Evolutionary conservation across 2,113 vertebrate genomes (phyloP).

Genomic region (Crypturellus undulatus): DNA sequence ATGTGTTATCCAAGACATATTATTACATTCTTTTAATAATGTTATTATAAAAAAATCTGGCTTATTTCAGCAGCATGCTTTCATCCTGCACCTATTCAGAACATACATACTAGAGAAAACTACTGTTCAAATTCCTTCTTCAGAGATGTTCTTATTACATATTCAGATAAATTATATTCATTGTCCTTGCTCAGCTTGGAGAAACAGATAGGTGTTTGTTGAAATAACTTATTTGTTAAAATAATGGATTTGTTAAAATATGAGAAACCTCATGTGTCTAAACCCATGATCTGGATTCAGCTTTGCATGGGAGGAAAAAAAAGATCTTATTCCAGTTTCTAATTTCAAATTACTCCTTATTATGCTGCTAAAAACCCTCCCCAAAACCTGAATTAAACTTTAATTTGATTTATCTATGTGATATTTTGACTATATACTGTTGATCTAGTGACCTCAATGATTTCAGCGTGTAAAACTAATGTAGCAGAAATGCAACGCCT

Average conservation of each 20-base stretch:
- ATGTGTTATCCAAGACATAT: neutral
- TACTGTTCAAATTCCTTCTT: neutral
- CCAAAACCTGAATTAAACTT: neutral
- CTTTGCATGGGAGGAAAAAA: neutral
- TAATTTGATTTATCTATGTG: neutral
- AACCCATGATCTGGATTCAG: neutral
- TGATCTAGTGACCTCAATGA: neutral
- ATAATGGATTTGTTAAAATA: neutral
- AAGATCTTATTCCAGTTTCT: neutral
- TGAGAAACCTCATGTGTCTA: too few relatives aligned
- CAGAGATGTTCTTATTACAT: neutral
- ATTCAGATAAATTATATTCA: neutral
- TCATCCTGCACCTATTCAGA: neutral
- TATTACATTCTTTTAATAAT: neutral
- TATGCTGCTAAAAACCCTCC: neutral
- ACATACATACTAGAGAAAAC: neutral
- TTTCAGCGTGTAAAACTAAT: neutral
- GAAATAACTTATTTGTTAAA: neutral
- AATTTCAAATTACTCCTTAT: neutral
- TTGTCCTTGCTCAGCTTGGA: neutral
- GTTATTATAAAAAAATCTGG: neutral
- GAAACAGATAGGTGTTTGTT: neutral
- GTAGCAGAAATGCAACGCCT: neutral
- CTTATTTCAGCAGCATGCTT: neutral
- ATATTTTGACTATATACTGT: neutral